A percentile compares a stretch with the other conserved stretches of the same genome.
These are phyloP conservation scores for Leucania comma DNA, from an alignment of 2,888 invertebrate genomes.

Conservation along the genomic window DNA sequence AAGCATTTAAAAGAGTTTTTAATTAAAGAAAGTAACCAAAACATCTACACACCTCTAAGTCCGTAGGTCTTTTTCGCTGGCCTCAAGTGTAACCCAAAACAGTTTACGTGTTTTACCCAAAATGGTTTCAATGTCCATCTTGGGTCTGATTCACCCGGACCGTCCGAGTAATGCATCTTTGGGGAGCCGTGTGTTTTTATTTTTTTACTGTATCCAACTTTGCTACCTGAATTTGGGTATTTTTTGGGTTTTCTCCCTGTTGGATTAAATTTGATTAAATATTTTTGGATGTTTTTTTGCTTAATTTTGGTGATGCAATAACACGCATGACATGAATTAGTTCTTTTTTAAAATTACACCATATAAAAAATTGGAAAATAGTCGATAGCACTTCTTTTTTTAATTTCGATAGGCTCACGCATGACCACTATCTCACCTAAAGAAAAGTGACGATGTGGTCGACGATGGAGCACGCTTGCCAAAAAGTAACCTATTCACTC, in stretches of 20 bases:
- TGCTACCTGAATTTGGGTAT: conserved; percentile 39
- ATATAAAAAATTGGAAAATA: too few species aligned
- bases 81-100: conserved; percentile 70
- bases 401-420: too few species aligned
- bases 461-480: too few species aligned
- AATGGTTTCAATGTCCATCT: conserved; percentile 79
- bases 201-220: conserved; percentile 47
- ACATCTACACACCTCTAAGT: not conserved
- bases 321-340: not conserved
- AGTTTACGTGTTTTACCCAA: conserved; percentile 79
- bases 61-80: conserved; percentile 49
- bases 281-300: conserved; percentile 13
- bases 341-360: not conserved
- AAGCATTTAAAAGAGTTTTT: too few species aligned
- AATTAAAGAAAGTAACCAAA: conserved; percentile 4
- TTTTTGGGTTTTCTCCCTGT: conserved; percentile 7
- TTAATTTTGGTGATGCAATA: not conserved
- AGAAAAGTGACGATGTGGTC: too few species aligned
- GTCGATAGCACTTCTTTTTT: too few species aligned
- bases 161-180: conserved; percentile 72
- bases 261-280: conserved; percentile 20
- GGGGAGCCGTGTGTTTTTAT: conserved; percentile 66
- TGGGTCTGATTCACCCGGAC: conserved; percentile 73
- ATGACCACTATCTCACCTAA: too few species aligned
- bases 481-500: too few species aligned